These are phyloP conservation scores for Sinella curviseta DNA, from an alignment of 1,140 invertebrate species.

Conservation along the genomic window DNA sequence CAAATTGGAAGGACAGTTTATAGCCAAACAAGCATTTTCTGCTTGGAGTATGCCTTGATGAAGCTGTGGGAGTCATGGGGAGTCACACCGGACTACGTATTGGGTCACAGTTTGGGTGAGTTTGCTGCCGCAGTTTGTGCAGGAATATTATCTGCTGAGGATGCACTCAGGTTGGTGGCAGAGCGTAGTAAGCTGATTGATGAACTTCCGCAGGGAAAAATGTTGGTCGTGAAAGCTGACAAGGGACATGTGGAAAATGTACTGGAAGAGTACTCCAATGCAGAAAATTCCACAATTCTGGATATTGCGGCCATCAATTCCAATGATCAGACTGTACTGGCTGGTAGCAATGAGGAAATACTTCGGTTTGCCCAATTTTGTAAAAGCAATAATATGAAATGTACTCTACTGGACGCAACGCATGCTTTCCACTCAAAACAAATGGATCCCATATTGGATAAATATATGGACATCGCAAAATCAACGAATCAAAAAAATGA, in stretches of 20 bases:
- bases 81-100: not conserved
- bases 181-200: not conserved
- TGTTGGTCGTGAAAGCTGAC: not conserved
- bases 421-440: not conserved
- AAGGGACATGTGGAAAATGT: not conserved
- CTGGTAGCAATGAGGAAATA: not conserved
- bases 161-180: not conserved
- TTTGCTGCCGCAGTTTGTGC: not conserved
- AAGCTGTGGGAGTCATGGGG: not conserved
- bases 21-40: constrained; percentile 4
- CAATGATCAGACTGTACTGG: not conserved
- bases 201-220: not conserved
- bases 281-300: not conserved
- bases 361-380: not conserved
- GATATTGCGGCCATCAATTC: not conserved
- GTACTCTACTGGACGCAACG: not conserved
- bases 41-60: not conserved
- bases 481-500: not conserved
- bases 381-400: not conserved
- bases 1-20: not conserved
- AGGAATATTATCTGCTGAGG: not conserved
- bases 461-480: not conserved
- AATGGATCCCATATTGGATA: not conserved
- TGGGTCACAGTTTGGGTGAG: not conserved
- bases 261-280: not conserved